These are phyloP conservation scores for Cygnus olor DNA, from an alignment of 2,797 vertebrate species.

Conservation along the genomic window DNA sequence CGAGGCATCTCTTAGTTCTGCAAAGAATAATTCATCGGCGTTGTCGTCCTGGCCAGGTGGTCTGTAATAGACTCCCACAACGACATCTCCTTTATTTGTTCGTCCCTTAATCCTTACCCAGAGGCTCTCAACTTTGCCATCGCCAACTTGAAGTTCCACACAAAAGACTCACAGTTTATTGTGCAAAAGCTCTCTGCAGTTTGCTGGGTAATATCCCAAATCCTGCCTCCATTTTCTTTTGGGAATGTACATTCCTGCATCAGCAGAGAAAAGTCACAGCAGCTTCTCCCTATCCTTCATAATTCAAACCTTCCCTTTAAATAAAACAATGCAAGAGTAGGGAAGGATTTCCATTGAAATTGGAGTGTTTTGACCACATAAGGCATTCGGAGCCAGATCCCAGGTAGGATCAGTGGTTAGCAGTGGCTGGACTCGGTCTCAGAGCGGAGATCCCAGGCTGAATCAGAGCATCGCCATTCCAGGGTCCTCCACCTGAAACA, in stretches of 20 bases:
- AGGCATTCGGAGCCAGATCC: neutral
- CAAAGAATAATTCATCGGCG: no score
- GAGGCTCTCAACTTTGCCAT: no score
- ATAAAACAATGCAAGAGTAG: neutral
- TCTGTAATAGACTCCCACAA: no score
- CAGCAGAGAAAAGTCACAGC: neutral
- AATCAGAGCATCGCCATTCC: no score
- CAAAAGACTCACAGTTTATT: neutral
- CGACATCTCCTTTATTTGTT: no score
- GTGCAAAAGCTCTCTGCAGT: fast-evolving
- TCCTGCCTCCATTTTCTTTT: neutral
- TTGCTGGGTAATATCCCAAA: neutral
- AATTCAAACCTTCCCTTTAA: neutral
- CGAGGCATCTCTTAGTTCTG: no score
- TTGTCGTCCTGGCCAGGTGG: no score
- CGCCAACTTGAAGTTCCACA: no score
- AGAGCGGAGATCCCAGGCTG: neutral
- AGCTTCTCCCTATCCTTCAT: neutral
- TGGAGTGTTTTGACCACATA: neutral
- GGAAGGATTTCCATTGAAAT: neutral
- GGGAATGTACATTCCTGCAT: neutral
- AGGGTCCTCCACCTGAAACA: no score
- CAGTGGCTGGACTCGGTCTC: fast-evolving
- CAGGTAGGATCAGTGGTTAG: neutral
- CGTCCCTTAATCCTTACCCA: no score